Base-by-base conservation (phyloP, 2,888 invertebrate genomes). In the Phalangium opilio region DNA sequence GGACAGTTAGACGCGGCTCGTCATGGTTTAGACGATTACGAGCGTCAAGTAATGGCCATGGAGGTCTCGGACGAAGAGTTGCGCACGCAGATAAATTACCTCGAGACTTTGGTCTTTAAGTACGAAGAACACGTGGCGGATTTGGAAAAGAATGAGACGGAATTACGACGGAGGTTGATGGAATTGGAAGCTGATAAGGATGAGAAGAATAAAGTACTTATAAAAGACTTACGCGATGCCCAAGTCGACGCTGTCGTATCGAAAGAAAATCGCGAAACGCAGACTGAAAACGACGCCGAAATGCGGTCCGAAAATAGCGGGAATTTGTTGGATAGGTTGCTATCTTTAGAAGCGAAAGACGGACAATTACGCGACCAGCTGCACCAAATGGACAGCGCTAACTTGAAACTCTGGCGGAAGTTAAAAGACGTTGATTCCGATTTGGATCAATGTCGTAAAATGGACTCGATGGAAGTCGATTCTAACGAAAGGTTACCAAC, bases 371-470 rank as follows among this genome's bases (percentile, higher is more conserved):
- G 48, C 11, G 48, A 54, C 8, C 48, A 50, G 17, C 40, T 50
- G 1, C 50, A 52, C 32, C 45, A 52, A 11, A 48, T 50, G 11
- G 54, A 54, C 40, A 43, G 48, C 45, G 48, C 52, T 12, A 52
- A 52, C 44, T 41, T 50, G n/a, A 44, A 48, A 8, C 42, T 54
- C 1, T 54, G 54, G 54, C 46, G 52, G 27, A 52, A 54, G 33
- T 34, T 54, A 15, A 50, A 54, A 33, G 44, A 52, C 21, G 35
- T 54, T 18, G 50, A 52, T 32, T 45, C 43, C 17, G 49, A 54
- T 33, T 48, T 54, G 11, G 54, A 47, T 3, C 46, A 48, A 35
- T 52, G 52, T 18, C 43, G 46, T 14, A 48, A 36, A 27, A 36
- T 48, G 17, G 44, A 52, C 15, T n/a, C n/a, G n/a, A 32, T 14